Evolutionary conservation across 35 echinoderm and acorn worm species (phyloP).

Genomic region (Lytechinus pictus): DNA sequence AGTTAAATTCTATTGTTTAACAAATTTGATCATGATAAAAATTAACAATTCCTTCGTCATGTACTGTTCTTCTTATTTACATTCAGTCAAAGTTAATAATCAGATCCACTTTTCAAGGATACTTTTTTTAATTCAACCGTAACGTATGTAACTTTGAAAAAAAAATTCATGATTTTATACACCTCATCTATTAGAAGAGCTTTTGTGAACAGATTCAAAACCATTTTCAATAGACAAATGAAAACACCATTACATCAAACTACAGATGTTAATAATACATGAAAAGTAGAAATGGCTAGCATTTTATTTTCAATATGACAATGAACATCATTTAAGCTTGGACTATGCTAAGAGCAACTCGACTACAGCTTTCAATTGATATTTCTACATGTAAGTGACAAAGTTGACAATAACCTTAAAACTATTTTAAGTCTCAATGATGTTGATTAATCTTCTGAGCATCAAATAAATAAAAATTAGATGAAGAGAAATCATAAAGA

Average conservation of each 20-base stretch:
- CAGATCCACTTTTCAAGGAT: background rate
- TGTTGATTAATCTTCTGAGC: background rate
- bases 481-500: background rate
- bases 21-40: no score
- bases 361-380: no score
- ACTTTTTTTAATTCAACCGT: background rate
- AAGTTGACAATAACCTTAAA: background rate
- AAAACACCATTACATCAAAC: background rate
- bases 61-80: no score
- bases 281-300: background rate
- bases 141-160: background rate
- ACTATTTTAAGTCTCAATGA: background rate
- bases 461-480: background rate
- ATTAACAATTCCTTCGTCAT: no score
- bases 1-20: no score
- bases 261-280: background rate
- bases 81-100: no score
- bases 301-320: background rate
- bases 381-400: no score
- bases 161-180: background rate
- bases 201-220: background rate
- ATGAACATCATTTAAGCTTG: constrained; percentile 25
- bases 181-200: background rate
- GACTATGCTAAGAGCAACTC: background rate
- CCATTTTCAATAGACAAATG: background rate